Conservation (phyloP, 1,140 invertebrate species). For the Nylanderia fulva region DNA sequence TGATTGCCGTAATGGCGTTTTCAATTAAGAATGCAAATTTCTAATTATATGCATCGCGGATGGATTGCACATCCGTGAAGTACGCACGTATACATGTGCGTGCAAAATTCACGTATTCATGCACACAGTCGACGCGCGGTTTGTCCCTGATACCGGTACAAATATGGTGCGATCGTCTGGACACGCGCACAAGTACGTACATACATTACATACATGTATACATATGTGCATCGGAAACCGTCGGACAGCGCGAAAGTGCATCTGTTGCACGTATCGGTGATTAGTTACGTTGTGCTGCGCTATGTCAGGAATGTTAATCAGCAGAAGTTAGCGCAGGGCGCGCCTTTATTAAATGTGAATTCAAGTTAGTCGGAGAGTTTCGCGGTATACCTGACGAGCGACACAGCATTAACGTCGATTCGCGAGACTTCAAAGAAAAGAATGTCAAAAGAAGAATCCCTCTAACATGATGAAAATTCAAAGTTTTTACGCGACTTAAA, state of each 20-base stretch:
- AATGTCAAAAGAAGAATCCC: background rate
- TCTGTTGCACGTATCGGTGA: conserved; percentile 57
- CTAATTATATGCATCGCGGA: background rate
- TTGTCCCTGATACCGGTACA: conserved; percentile 70
- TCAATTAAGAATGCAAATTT: background rate
- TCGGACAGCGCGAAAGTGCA: conserved; percentile 29
- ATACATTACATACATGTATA: too few relatives aligned
- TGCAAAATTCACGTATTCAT: background rate
- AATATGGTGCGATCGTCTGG: conserved; percentile 69
- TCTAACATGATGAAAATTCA: background rate
- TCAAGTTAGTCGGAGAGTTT: conserved; percentile 31
- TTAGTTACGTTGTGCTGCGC: conserved; percentile 54
- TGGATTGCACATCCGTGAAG: background rate
- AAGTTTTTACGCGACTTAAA: background rate
- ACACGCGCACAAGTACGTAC: background rate
- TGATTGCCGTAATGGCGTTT: background rate
- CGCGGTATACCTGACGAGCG: conserved; percentile 28
- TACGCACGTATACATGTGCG: background rate
- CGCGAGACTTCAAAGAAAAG: background rate
- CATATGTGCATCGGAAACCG: conserved; percentile 21
- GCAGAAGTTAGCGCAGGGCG: conserved; percentile 58
- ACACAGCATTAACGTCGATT: background rate
- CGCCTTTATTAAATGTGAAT: conserved; percentile 63
- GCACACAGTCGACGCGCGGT: conserved; percentile 17
- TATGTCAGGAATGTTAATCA: conserved; percentile 73